phyloP scores from a whole-genome alignment of 2,888 invertebrate species.

The Eilema depressum region DNA sequence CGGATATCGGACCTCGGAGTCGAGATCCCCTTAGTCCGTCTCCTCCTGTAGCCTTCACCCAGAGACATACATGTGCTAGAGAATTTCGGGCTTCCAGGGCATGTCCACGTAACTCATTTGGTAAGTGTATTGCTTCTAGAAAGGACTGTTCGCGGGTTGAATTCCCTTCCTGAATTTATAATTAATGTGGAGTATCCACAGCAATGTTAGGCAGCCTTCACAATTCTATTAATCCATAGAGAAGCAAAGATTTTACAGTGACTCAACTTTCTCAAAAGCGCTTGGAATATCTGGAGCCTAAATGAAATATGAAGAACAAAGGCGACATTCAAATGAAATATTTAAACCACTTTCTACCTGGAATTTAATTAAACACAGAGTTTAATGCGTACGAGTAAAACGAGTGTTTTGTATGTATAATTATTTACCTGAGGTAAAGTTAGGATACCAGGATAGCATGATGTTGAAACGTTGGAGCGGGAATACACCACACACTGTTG shows the following conservation, averaged over 20 bases:
- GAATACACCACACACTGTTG: background rate
- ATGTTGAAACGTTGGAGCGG: background rate
- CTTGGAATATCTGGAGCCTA: background rate
- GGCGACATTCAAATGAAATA: constrained; percentile 7
- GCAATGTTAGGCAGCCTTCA: too few species aligned
- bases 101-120: too few species aligned
- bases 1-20: too few species aligned
- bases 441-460: background rate
- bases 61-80: too few species aligned
- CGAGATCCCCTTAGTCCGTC: too few species aligned
- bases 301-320: background rate
- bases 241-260: background rate
- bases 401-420: background rate
- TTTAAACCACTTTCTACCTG: constrained; percentile 16
- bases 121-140: background rate
- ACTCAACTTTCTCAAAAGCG: background rate
- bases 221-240: background rate
- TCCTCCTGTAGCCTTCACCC: too few species aligned
- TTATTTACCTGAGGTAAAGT: background rate
- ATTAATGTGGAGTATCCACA: background rate
- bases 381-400: constrained; percentile 14
- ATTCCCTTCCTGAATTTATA: background rate
- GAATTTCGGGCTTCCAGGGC: too few species aligned
- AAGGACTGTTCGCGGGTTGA: background rate
- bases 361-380: constrained; percentile 36